Evolutionary conservation across 1,140 invertebrate genomes (phyloP), one percentile per base, ranked within the genome.

Genomic region (Cepaea nemoralis): DNA sequence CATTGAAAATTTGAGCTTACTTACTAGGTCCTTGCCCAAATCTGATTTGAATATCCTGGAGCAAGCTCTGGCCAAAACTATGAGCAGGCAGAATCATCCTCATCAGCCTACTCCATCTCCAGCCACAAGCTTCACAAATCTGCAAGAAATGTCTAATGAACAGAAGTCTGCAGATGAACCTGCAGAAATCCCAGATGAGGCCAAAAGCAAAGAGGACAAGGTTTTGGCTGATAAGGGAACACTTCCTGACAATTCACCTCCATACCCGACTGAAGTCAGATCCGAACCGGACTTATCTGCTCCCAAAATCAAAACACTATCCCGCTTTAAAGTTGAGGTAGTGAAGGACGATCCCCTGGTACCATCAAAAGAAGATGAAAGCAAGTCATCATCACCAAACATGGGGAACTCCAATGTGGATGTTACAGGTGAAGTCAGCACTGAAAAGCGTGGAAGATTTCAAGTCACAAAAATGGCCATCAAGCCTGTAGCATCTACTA

Each of bases 1-100:
- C 27, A 24, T 67, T 42, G 77, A 79, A 59, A 79, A 79, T 69
- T 27, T 79, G 8, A 67, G 40, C 31, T n/a, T 31, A 1, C 27
- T 48, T 42, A 63, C 59, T 8, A 67, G 66, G n/a, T n/a, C 33
- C 8, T 8, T 48, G 8, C 45, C 8, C 2, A 79, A 67, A 79
- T 31, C 77, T 19, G 77, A 79, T 39, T 69, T 79, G 16, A 79
- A 79, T 40, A 33, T n/a, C 33, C 33, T 79, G 37, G 77, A 79
- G 37, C 77, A 79, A 31, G 77, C 77, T 33, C 37, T 79, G n/a
- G 77, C 66, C 16, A 79, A 79, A 48, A 67, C 77, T 16, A 79
- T 79, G 77, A 33, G 77, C 27, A 50, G 77, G 45, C 66, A 67
- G 40, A 79, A 14, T 42, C 77, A 79, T 48, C 10, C 77, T 10